Percentiles rank a stretch among this genome's conserved stretches.
Conservation (phyloP, 2,888 invertebrate species). For the Plemyria rubiginata region DNA sequence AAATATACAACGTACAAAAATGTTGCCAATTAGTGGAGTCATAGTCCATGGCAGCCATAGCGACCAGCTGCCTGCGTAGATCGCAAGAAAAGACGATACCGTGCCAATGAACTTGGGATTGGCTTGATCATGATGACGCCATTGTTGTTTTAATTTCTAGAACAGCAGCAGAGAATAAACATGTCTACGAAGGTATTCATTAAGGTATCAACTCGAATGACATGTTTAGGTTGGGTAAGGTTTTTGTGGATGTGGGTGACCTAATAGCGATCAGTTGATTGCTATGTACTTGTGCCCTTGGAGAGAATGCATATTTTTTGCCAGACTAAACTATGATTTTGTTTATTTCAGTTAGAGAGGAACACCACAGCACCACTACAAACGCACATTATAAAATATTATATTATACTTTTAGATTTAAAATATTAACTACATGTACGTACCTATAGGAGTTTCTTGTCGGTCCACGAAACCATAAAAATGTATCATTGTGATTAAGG, state of each 20-base stretch:
- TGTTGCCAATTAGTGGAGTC: conserved; percentile 62
- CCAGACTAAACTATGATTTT: no score
- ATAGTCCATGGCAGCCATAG: conserved; percentile 64
- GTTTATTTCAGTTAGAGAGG: no score
- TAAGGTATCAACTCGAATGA: conserved; percentile 27
- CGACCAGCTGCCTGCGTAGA: conserved; percentile 52
- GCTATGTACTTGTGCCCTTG: conserved; percentile 51
- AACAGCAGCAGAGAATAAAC: conserved; percentile 48
- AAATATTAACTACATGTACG: no score
- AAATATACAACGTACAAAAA: conserved; percentile 44
- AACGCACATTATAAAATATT: no score
- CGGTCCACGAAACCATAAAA: neutral
- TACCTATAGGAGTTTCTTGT: neutral
- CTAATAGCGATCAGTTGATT: conserved; percentile 46
- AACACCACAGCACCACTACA: no score
- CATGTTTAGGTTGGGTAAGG: conserved; percentile 25
- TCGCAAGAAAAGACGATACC: conserved; percentile 56
- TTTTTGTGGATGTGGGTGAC: conserved; percentile 38
- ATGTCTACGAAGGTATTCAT: conserved; percentile 37
- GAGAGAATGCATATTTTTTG: conserved; percentile 31
- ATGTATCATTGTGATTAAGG: neutral
- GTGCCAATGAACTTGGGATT: conserved; percentile 79
- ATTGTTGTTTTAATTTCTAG: conserved; percentile 60
- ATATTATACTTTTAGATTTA: no score
- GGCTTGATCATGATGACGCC: conserved; percentile 61